Evolutionary conservation across 1,140 invertebrate species (phyloP).

Genomic region (Cydia amplana): DNA sequence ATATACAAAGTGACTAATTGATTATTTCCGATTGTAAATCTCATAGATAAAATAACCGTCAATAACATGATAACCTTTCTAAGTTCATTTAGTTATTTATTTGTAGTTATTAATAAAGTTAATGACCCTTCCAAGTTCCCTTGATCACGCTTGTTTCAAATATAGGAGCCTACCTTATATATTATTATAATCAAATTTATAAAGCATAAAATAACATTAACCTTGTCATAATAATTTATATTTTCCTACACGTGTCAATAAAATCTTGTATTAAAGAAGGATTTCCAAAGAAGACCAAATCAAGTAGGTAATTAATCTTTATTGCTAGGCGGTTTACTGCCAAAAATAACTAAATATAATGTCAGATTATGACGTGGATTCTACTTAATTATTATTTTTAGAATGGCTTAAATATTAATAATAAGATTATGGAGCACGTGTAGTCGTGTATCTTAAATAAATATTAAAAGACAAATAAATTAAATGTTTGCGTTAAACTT

Average conservation of each 20-base stretch:
- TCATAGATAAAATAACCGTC: background rate
- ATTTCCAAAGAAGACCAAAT: background rate
- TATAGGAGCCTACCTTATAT: background rate
- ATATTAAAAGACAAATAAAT: no score
- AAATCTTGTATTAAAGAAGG: constrained; percentile 10
- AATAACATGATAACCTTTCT: background rate
- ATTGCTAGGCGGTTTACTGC: background rate
- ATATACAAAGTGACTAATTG: no score
- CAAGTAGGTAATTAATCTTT: background rate
- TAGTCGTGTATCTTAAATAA: constrained; percentile 8
- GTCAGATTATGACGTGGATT: constrained; percentile 34
- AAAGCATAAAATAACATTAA: no score
- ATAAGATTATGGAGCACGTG: constrained; percentile 12
- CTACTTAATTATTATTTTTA: constrained; percentile 15
- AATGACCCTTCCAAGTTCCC: background rate
- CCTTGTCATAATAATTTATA: background rate
- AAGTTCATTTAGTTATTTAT: background rate
- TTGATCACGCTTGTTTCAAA: background rate
- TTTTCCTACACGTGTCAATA: background rate
- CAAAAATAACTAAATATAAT: constrained; percentile 46
- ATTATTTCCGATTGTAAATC: no score
- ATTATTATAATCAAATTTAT: no score
- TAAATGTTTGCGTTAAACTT: no score
- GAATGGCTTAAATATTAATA: constrained; percentile 33
- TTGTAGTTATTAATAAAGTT: background rate